Evolutionary conservation across 2,797 vertebrate species (phyloP).

Genomic region (Fistularia commersonii): DNA sequence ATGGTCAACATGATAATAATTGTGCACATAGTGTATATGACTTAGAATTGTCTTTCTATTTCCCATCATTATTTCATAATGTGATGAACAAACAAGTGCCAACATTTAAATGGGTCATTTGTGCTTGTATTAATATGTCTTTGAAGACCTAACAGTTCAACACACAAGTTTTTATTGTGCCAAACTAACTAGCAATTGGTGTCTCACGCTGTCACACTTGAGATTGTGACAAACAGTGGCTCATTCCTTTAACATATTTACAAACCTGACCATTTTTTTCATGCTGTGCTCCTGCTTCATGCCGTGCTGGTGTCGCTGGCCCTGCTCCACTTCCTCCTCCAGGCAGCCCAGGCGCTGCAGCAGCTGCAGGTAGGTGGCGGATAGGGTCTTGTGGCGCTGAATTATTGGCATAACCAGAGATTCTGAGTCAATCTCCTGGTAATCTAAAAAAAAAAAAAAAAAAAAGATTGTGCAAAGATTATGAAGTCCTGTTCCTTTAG

Average conservation of each 20-base stretch:
- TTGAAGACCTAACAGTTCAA: too few relatives aligned
- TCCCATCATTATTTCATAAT: too few relatives aligned
- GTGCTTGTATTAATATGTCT: too few relatives aligned
- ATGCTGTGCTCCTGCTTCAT: constrained; percentile 68
- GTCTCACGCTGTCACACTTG: neutral
- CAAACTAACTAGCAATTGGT: too few relatives aligned
- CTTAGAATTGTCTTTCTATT: too few relatives aligned
- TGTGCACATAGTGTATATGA: too few relatives aligned
- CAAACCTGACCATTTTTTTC: constrained; percentile 62
- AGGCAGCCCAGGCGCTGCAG: constrained; percentile 59
- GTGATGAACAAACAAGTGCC: too few relatives aligned
- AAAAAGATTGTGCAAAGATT: neutral
- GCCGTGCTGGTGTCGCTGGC: constrained; percentile 60
- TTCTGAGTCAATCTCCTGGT: constrained; percentile 62
- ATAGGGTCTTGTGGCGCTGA: constrained; percentile 68
- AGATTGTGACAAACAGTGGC: neutral
- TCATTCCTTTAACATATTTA: neutral
- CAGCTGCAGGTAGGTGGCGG: constrained; percentile 64
- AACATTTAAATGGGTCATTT: too few relatives aligned
- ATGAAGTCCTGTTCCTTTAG: neutral
- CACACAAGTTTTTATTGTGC: too few relatives aligned
- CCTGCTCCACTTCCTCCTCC: constrained; percentile 66
- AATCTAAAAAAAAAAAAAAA: constrained; percentile 24
- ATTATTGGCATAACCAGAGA: constrained; percentile 68
- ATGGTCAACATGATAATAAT: too few relatives aligned